Evolutionary conservation across 2,888 invertebrate species (phyloP).

Genomic region (Chymomyza fuscimana): DNA sequence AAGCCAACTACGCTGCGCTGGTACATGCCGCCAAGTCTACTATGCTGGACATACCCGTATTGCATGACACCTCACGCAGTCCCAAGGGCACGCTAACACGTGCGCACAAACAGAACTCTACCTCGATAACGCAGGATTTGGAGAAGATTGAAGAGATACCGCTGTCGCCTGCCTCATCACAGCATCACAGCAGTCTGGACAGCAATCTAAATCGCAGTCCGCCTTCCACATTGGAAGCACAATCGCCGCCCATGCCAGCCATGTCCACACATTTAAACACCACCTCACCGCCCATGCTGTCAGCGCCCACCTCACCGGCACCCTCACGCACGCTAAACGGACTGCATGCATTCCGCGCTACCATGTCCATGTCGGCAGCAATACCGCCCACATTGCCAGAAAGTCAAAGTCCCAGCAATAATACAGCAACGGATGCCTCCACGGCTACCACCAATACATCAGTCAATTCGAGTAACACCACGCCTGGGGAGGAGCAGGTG

Average conservation of each 20-base stretch:
- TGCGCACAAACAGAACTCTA: conserved; percentile 85
- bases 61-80: conserved; percentile 78
- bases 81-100: conserved; percentile 74
- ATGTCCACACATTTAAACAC: conserved; percentile 6
- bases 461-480: conserved; percentile 41
- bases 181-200: conserved; percentile 78
- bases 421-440: conserved; percentile 41
- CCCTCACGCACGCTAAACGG: conserved; percentile 71
- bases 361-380: conserved; percentile 4
- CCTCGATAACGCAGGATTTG: conserved; percentile 85
- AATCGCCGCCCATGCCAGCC: conserved; percentile 56
- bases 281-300: conserved; percentile 57
- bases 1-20: conserved; percentile 58
- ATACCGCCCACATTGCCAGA: background rate
- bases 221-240: conserved; percentile 73
- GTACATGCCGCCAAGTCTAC: conserved; percentile 62
- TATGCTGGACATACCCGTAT: conserved; percentile 76
- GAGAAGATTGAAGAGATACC: conserved; percentile 86
- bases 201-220: conserved; percentile 79
- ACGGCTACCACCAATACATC: conserved; percentile 48
- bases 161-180: conserved; percentile 80
- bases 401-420: conserved; percentile 26
- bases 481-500: conserved; percentile 26
- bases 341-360: conserved; percentile 43
- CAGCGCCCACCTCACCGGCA: conserved; percentile 74